Evolutionary conservation across 2,888 invertebrate species (phyloP).

Genomic region (Hypselothyrea guttata): DNA sequence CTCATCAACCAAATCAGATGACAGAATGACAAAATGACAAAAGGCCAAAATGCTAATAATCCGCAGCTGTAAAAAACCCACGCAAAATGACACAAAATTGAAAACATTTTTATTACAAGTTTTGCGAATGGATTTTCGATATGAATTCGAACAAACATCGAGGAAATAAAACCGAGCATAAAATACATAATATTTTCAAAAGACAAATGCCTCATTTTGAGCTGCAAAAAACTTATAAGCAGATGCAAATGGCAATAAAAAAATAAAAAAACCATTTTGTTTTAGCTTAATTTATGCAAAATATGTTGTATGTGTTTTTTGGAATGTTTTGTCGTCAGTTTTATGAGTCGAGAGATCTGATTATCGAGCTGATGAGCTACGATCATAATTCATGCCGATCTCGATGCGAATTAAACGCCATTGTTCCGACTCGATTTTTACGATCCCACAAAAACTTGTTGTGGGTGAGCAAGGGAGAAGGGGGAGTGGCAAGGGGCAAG

Average conservation of each 20-base stretch:
- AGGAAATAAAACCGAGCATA: slow-evolving; percentile 16
- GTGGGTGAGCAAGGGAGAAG: neutral
- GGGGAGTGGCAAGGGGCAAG: neutral
- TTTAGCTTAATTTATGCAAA: slow-evolving; percentile 65
- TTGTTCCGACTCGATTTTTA: slow-evolving; percentile 67
- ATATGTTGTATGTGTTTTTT: no score
- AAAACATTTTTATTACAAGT: neutral
- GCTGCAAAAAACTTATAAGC: neutral
- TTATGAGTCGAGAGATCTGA: slow-evolving; percentile 43
- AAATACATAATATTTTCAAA: slow-evolving; percentile 5
- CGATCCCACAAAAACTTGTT: slow-evolving; percentile 37
- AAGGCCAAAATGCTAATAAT: neutral
- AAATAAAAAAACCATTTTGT: neutral
- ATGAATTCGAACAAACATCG: neutral
- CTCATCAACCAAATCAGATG: slow-evolving; percentile 2
- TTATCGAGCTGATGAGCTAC: slow-evolving; percentile 56
- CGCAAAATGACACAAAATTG: neutral
- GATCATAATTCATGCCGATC: slow-evolving; percentile 67
- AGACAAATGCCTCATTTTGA: neutral
- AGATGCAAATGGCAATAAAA: neutral
- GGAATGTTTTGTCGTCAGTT: slow-evolving; percentile 45
- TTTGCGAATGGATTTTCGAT: slow-evolving; percentile 1
- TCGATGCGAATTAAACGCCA: slow-evolving; percentile 64
- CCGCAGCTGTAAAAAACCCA: slow-evolving; percentile 2
- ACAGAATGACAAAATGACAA: neutral